phyloP scores from a whole-genome alignment of 2,797 vertebrate genomes.

The Florisuga fusca region DNA sequence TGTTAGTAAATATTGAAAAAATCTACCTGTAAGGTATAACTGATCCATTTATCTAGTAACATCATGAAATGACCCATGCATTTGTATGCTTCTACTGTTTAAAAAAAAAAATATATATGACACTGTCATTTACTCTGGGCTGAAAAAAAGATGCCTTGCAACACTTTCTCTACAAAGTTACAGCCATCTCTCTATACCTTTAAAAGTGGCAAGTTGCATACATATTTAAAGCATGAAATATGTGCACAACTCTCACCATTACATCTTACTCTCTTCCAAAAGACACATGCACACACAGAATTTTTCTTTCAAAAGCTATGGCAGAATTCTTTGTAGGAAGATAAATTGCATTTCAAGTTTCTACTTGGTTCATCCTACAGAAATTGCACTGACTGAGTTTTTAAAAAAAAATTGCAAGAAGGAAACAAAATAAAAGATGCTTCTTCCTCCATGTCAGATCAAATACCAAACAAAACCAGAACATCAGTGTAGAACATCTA shows the following conservation, averaged over 20 bases:
- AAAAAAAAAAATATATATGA: background rate
- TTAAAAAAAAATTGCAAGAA: background rate
- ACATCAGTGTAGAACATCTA: background rate
- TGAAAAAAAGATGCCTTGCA: background rate
- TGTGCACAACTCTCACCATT: background rate
- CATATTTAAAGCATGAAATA: background rate
- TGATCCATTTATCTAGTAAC: background rate
- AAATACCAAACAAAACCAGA: background rate
- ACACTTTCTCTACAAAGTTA: background rate
- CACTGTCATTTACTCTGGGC: background rate
- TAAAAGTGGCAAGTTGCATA: background rate
- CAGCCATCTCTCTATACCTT: background rate
- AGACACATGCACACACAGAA: background rate
- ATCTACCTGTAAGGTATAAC: background rate
- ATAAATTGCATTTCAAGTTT: conserved; percentile 13
- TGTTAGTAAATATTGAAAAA: background rate
- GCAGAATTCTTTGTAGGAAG: background rate
- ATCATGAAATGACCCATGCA: background rate
- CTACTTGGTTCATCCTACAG: background rate
- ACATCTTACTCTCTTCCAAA: background rate
- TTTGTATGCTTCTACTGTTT: background rate
- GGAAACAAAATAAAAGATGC: background rate
- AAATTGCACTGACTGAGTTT: background rate
- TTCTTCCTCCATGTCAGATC: background rate
- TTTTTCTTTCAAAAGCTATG: background rate